phyloP scores from a whole-genome alignment of 2,888 invertebrate species.

The Carterocephalus palaemon region DNA sequence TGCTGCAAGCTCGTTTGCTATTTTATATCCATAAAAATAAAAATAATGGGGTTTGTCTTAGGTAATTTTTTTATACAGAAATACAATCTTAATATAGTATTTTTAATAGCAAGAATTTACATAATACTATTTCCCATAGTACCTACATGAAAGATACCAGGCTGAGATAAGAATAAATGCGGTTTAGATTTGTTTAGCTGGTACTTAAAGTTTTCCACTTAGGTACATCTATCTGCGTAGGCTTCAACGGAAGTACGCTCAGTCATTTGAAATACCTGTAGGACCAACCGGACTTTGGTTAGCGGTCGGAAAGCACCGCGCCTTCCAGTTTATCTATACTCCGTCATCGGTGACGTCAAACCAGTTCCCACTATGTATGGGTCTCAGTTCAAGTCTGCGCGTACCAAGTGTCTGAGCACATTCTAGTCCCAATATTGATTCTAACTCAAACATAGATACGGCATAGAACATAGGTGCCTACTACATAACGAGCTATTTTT shows the following conservation, averaged over 20 bases:
- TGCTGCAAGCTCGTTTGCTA: too few species aligned
- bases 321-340: not conserved
- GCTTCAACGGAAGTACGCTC: constrained; percentile 13
- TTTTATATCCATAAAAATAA: too few species aligned
- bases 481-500: constrained; percentile 3
- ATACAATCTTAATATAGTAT: too few species aligned
- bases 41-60: too few species aligned
- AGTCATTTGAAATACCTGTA: constrained; percentile 7
- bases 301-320: constrained; percentile 1
- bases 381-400: too few species aligned
- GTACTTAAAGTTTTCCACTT: not conserved
- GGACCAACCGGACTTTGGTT: constrained; percentile 5
- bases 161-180: not conserved
- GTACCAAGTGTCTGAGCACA: too few species aligned
- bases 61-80: too few species aligned
- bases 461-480: too few species aligned
- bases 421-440: too few species aligned
- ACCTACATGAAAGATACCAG: not conserved
- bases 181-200: constrained; percentile 4
- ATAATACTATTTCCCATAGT: not conserved
- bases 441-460: too few species aligned
- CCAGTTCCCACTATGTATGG: constrained; percentile 5
- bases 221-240: constrained; percentile 13
- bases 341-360: constrained; percentile 15
- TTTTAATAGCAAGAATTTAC: not conserved